Percentiles rank a stretch among this genome's conserved stretches.
Conservation (phyloP, 1,140 invertebrate species). For the Ectropis grisescens region DNA sequence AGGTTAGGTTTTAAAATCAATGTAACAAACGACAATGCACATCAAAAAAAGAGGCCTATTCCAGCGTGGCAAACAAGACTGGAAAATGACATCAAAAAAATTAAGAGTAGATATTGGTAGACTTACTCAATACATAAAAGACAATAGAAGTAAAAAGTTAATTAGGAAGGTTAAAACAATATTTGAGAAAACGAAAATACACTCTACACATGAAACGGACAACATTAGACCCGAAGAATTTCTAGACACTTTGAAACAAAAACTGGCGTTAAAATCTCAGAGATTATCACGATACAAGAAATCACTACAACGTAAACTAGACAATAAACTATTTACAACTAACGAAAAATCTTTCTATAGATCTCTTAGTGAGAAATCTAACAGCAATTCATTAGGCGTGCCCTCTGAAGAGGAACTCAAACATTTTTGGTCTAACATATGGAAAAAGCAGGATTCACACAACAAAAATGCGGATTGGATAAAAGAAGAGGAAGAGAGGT, state of each 20-base stretch:
- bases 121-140: no score
- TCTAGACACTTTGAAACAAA: constrained; percentile 9
- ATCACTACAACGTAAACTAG: constrained; percentile 3
- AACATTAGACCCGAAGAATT: background rate
- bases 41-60: no score
- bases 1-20: no score
- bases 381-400: background rate
- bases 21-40: no score
- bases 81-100: no score
- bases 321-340: constrained; percentile 9
- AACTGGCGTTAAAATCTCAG: constrained; percentile 7
- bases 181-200: no score
- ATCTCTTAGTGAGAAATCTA: constrained; percentile 4
- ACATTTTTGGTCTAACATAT: constrained; percentile 9
- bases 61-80: no score
- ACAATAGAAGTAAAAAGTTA: no score
- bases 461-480: constrained; percentile 12
- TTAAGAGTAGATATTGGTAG: no score
- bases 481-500: constrained; percentile 7
- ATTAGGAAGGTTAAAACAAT: no score
- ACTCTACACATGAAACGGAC: background rate
- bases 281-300: constrained; percentile 6
- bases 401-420: constrained; percentile 3
- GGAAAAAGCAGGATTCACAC: constrained; percentile 5
- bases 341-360: constrained; percentile 11